Evolutionary conservation across 2,888 invertebrate genomes (phyloP).

Genomic region (Celastrina argiolus): DNA sequence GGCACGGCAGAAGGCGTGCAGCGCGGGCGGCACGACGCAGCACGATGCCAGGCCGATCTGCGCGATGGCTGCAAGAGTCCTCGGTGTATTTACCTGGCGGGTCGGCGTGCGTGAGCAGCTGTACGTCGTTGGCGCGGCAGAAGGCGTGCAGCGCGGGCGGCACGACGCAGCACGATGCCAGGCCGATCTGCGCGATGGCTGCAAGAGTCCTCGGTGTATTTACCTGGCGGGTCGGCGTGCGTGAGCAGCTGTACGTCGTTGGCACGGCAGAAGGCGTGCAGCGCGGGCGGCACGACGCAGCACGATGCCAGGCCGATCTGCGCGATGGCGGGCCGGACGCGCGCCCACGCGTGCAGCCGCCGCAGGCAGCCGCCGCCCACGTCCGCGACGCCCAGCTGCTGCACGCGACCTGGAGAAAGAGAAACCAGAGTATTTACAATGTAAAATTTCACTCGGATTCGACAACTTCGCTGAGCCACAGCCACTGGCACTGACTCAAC

Average conservation of each 20-base stretch:
- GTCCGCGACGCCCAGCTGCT: slow-evolving; percentile 91
- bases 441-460: too few species aligned
- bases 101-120: slow-evolving; percentile 96
- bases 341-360: slow-evolving; percentile 85
- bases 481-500: too few species aligned
- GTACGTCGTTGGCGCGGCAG: slow-evolving; percentile 93
- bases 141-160: slow-evolving; percentile 93
- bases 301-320: slow-evolving; percentile 96
- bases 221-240: slow-evolving; percentile 95
- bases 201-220: slow-evolving; percentile 30
- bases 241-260: slow-evolving; percentile 95
- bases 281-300: slow-evolving; percentile 94
- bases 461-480: too few species aligned
- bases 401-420: slow-evolving; percentile 63
- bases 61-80: slow-evolving; percentile 79
- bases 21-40: slow-evolving; percentile 94
- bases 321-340: slow-evolving; percentile 90
- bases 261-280: slow-evolving; percentile 93
- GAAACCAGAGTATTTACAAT: too few species aligned
- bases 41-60: slow-evolving; percentile 96
- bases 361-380: slow-evolving; percentile 89
- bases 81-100: slow-evolving; percentile 82
- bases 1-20: slow-evolving; percentile 93
- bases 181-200: slow-evolving; percentile 95
- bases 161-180: slow-evolving; percentile 95